Base-by-base conservation (phyloP, 2,888 invertebrate genomes). In the Ganaspis brasiliensis region DNA sequence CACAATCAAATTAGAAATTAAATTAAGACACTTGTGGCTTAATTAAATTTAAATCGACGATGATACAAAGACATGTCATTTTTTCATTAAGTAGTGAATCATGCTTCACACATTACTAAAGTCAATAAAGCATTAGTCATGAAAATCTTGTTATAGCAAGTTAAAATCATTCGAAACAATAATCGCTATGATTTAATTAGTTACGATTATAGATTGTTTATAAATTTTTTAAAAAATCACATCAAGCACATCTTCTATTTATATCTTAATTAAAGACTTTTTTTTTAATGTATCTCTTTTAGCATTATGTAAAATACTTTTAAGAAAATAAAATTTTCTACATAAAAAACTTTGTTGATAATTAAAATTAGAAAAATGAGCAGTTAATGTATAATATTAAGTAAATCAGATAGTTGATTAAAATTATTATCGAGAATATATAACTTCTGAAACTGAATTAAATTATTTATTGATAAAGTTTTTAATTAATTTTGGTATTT, bases 241-340 rank as follows among this genome's bases (percentile, higher is more conserved):
- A 52, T 19, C 8, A 19, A 45, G 24, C 9, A 21, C 40, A 45
- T n/a, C 2, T 14, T 45, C 67, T 45, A 45, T 67, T 67, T 67
- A 67, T 49, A 67, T 16, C 6, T 24, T 40, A 52, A 52, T 1
- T 6, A 19, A 52, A 52, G 16, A n/a, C n/a, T n/a, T n/a, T n/a
- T 52, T 52, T 52, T 52, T 12, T 56, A 26, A 40, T 14, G 12
- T 63, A 26, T 4, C 4, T 45, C 24, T 26, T 49, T 37, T 40
- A 67, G 31, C 19, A 74, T 2, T 84, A 84, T 83, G 40, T 67
- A 67, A 67, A 35, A 31, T 21, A 37, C 16, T 67, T 74, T 67
- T 63, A 55, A 24, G 26, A 74, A 35, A 26, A 45, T 57, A 49
- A 16, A 52, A 52, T 52, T 52, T 52, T 52, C 52, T 52, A 52